phyloP scores from a whole-genome alignment of 1,140 invertebrate genomes.

The Meloidogyne floridensis region DNA sequence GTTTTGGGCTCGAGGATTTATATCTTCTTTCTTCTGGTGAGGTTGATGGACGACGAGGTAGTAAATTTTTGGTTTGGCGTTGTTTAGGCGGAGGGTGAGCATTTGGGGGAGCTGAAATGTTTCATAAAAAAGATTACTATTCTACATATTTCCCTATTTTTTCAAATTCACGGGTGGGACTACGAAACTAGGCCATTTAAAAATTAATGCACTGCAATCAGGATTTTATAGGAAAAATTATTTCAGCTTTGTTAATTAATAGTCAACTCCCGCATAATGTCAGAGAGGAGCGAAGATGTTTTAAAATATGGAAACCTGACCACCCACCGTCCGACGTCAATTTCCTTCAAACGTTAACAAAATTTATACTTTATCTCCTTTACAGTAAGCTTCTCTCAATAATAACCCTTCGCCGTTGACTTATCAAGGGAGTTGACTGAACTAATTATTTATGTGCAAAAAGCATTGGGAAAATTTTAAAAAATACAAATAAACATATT shows the following conservation, averaged over 20 bases:
- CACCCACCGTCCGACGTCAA: too few species aligned
- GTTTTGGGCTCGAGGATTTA: neutral
- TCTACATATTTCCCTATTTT: too few species aligned
- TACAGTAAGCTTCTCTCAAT: neutral
- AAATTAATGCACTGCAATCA: too few species aligned
- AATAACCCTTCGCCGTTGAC: neutral
- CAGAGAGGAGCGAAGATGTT: too few species aligned
- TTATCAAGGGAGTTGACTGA: neutral
- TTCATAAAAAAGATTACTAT: neutral
- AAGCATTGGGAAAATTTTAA: neutral
- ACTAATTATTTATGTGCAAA: neutral
- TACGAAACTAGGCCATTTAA: too few species aligned
- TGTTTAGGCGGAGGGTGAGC: neutral
- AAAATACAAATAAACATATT: neutral
- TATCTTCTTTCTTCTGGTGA: conserved; percentile 28
- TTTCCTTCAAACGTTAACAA: too few species aligned
- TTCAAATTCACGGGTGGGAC: too few species aligned
- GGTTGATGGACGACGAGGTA: conserved; percentile 43
- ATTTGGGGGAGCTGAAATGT: conserved; percentile 42
- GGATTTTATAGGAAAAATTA: too few species aligned
- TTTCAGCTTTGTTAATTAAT: too few species aligned
- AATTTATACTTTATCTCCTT: too few species aligned
- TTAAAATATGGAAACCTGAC: too few species aligned
- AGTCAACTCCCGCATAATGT: too few species aligned
- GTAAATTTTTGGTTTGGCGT: neutral